A percentile compares a stretch with the other conserved stretches of the same genome.
phyloP scores from a whole-genome alignment of 2,113 vertebrate genomes.

The Bolborhynchus lineola region DNA sequence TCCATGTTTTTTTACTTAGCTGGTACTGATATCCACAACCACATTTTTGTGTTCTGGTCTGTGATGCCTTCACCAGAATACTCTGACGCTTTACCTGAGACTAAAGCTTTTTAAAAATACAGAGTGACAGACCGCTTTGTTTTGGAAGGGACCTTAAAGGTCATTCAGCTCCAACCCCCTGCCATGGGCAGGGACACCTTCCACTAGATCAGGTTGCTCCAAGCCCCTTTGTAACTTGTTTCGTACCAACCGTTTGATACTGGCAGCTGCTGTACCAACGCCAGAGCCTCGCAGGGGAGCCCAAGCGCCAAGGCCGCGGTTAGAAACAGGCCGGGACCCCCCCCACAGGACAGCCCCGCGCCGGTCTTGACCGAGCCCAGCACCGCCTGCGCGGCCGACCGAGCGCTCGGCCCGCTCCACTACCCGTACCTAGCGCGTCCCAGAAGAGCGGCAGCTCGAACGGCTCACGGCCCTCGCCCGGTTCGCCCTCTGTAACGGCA shows the following conservation, averaged over 20 bases:
- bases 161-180: not conserved
- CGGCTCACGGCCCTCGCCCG: constrained; percentile 72
- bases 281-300: rapidly evolving
- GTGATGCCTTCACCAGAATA: not conserved
- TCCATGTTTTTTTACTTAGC: not conserved
- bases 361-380: not conserved
- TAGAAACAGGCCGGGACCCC: not conserved
- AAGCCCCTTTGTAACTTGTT: not conserved
- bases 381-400: no score
- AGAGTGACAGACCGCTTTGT: not conserved
- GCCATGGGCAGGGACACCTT: not conserved
- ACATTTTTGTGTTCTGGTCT: not conserved
- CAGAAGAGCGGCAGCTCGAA: constrained; percentile 86
- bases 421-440: constrained; percentile 79
- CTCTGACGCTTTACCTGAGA: not conserved
- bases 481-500: constrained; percentile 80
- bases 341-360: not conserved
- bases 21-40: rapidly evolving
- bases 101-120: not conserved
- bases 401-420: not conserved
- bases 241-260: not conserved
- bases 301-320: not conserved
- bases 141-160: not conserved
- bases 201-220: not conserved
- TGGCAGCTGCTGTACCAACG: not conserved